Evolutionary conservation across 2,113 vertebrate genomes (phyloP).

Genomic region (Brachypodius melanocephalos): DNA sequence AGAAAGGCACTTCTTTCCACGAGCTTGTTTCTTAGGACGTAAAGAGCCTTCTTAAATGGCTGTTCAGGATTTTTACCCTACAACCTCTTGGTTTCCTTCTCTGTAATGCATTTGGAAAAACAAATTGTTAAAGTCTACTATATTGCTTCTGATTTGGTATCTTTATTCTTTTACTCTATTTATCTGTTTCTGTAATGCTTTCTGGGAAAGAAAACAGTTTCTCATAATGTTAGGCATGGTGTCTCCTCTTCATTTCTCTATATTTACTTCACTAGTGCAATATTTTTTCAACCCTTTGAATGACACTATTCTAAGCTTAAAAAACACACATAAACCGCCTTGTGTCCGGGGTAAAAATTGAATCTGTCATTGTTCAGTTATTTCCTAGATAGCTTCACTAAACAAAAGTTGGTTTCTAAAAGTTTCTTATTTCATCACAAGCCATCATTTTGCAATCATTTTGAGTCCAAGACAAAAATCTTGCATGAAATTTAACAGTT

Average conservation of each 20-base stretch:
- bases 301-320: background rate
- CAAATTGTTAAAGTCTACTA: conserved; percentile 6
- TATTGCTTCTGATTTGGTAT: background rate
- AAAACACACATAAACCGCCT: background rate
- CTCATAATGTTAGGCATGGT: background rate
- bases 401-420: background rate
- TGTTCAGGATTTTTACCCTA: background rate
- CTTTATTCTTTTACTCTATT: conserved; percentile 1
- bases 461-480: conserved; percentile 38
- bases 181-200: background rate
- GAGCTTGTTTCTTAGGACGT: conserved; percentile 16
- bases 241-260: background rate
- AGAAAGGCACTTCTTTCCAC: background rate
- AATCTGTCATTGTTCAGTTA: background rate
- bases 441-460: conserved; percentile 49
- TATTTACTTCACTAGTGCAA: conserved; percentile 7
- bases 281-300: background rate
- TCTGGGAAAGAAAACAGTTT: conserved; percentile 14
- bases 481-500: conserved; percentile 62
- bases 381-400: background rate
- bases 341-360: background rate
- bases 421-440: conserved; percentile 55
- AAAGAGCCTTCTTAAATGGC: conserved; percentile 11
- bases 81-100: conserved; percentile 11
- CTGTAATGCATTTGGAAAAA: conserved; percentile 38